Evolutionary conservation across 1,140 invertebrate genomes (phyloP), one percentile per base, ranked within the genome.

Genomic region (Tribolium castaneum): DNA sequence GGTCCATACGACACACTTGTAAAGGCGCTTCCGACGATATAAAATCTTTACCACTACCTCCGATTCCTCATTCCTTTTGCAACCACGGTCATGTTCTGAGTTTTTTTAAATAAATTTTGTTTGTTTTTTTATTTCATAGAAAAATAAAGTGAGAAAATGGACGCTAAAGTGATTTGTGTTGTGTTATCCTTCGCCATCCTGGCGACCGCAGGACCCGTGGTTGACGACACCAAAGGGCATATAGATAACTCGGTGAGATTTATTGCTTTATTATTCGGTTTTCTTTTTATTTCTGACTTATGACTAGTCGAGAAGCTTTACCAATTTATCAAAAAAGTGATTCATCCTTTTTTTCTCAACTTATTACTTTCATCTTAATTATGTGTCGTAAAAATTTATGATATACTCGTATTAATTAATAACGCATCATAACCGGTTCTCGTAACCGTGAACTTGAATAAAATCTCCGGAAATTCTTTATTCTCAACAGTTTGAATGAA

Each of bases 1-100:
- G 84, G 84, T 86, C 84, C 83, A 86, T 83, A 81, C 82, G 85
- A 86, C 85, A 86, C 80, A 86, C 84, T 84, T 86, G 81, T 81
- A 81, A 78, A 80, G 74, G 77, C 78, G 72, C 75, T 75, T 77
- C 76, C 78, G 72, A 76, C 49, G 79, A 82, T 86, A 86, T 86
- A 86, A 85, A 86, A 85, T 83, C 82, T 82, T 66, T 86, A 81
- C 81, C 80, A 76, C 81, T 80, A 82, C 80, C 78, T 76, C 75
- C 39, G 76, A 56, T 52, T 82, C 81, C 82, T 80, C 85, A 86
- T 85, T 86, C 81, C 78, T 81, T 82, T 84, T 82, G 82, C 80
- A 85, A 84, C 83, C 82, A 83, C 83, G 84, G 85, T 80, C 81
- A 85, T 84, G 84, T 82, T 76, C 70, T 59, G 73, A 80, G 30